Evolutionary conservation across 2,113 vertebrate species (phyloP), one percentile per base, ranked within the genome.

Genomic region (Acanthochromis polyacanthus): DNA sequence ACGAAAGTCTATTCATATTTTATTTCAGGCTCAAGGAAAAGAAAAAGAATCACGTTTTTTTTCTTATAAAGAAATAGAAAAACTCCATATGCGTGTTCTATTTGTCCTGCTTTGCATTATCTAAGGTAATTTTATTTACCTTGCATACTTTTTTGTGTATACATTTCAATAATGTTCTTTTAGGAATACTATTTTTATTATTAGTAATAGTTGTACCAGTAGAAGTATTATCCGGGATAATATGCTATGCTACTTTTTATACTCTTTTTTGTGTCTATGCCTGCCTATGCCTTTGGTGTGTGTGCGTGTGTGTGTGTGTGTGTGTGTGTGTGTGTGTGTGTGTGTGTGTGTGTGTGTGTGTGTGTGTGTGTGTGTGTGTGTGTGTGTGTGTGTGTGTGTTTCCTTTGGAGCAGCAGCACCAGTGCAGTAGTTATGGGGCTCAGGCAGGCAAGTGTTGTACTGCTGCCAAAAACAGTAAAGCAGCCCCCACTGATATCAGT

Each of bases 401-500:
- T 28, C 15, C 28, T 53, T 80, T 62, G 76, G 72, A 57, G 88
- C 30, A 89, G 62, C 75, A 45, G 62, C 65, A 90, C 87, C 91
- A 92, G 84, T 68, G 20, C 77, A 85, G 81, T 68, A 76, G 89
- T 89, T 90, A 81, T 84, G 66, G 87, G 80, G 88, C 88, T 76
- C 82, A 76, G 56, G 61, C 84, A 11, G 80, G 75, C 80, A 78
- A 84, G 82, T 80, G 85, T 89, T 94, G 93, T 89, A 89, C 89
- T 66, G 60, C 72, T 80, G 93, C 94, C 93, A 95, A 93, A 92
- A 91, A 89, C 92, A 87, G 87, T 92, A 88, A 93, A 89, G 83
- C 84, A 83, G 87, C 86, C 91, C 89, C 88, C 85, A 80, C 91
- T 93, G 93, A 95, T 93, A 92, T 88, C 88, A 93, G 90, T 94